Percentiles rank a stretch among this genome's conserved stretches.
Evolutionary conservation across 2,113 vertebrate genomes (phyloP).

Genomic region (Antennarius striatus): DNA sequence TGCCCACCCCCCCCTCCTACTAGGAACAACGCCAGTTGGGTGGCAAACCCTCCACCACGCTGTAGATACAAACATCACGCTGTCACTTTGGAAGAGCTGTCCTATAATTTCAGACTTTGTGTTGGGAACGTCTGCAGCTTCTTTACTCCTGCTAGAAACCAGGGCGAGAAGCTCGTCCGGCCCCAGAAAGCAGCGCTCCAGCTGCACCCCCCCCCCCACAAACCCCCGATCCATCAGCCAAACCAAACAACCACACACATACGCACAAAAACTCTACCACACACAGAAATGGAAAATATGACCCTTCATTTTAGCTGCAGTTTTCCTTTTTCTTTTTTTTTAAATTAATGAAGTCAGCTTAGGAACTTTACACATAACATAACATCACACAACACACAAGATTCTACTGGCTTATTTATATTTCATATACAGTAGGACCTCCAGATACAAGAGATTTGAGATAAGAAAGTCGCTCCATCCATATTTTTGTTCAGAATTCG

Average conservation of each 20-base stretch:
- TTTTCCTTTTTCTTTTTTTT: slow-evolving; percentile 2
- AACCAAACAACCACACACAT: slow-evolving; percentile 67
- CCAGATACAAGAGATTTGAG: no score
- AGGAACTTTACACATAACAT: background rate
- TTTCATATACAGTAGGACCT: no score
- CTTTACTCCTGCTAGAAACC: slow-evolving; percentile 16
- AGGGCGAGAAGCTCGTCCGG: slow-evolving; percentile 4
- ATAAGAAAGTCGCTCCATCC: no score
- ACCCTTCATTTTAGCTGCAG: slow-evolving; percentile 53
- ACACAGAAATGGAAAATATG: slow-evolving; percentile 67
- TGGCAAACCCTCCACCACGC: slow-evolving; percentile 4
- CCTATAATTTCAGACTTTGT: slow-evolving; percentile 3
- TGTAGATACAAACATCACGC: background rate
- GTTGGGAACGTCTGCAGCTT: background rate
- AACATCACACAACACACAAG: no score
- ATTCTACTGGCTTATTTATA: no score
- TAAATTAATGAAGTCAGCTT: slow-evolving; percentile 37
- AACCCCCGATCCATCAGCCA: slow-evolving; percentile 54
- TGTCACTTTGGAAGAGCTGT: background rate
- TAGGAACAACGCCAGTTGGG: background rate
- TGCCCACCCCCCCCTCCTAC: background rate
- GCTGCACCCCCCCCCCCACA: slow-evolving; percentile 21
- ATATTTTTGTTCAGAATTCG: no score
- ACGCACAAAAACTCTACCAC: slow-evolving; percentile 50
- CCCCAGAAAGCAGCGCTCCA: slow-evolving; percentile 34